These are phyloP conservation scores for Macrosoma leucophasiata DNA, from an alignment of 2,888 invertebrate genomes.

Conservation along the genomic window DNA sequence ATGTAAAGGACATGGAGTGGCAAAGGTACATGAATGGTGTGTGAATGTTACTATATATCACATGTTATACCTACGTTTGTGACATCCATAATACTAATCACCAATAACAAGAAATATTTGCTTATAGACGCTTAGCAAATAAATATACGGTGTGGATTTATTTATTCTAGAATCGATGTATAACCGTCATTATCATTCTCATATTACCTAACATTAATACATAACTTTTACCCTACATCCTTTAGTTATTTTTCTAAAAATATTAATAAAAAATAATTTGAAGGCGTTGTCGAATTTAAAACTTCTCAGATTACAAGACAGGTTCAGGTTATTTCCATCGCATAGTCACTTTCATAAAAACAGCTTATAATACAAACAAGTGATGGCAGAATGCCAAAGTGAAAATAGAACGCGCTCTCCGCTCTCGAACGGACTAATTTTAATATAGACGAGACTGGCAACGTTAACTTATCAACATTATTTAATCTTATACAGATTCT, in stretches of 20 bases:
- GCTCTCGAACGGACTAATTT: constrained; percentile 71
- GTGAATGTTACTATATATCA: constrained; percentile 32
- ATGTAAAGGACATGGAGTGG: constrained; percentile 85
- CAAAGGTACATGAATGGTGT: constrained; percentile 77
- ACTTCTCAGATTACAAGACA: constrained; percentile 68
- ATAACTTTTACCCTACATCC: too few species aligned
- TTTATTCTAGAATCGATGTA: constrained; percentile 9
- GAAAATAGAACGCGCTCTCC: constrained; percentile 67
- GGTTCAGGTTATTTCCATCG: constrained; percentile 73
- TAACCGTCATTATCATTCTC: constrained; percentile 24
- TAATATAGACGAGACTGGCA: constrained; percentile 51
- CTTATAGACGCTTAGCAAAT: constrained; percentile 23
- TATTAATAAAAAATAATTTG: background rate
- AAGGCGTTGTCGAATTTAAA: constrained; percentile 7
- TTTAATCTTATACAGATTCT: constrained; percentile 44
- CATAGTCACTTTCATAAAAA: constrained; percentile 75
- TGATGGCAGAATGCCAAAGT: constrained; percentile 66
- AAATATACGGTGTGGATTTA: constrained; percentile 7
- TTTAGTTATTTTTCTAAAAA: background rate
- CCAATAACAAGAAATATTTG: constrained; percentile 20
- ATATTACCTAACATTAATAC: constrained; percentile 6
- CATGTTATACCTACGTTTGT: constrained; percentile 43
- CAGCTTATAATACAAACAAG: constrained; percentile 76
- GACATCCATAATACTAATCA: constrained; percentile 34
- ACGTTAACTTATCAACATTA: constrained; percentile 44